Evolutionary conservation across 2,113 vertebrate species (phyloP).

Genomic region (Peucedramus taeniatus): DNA sequence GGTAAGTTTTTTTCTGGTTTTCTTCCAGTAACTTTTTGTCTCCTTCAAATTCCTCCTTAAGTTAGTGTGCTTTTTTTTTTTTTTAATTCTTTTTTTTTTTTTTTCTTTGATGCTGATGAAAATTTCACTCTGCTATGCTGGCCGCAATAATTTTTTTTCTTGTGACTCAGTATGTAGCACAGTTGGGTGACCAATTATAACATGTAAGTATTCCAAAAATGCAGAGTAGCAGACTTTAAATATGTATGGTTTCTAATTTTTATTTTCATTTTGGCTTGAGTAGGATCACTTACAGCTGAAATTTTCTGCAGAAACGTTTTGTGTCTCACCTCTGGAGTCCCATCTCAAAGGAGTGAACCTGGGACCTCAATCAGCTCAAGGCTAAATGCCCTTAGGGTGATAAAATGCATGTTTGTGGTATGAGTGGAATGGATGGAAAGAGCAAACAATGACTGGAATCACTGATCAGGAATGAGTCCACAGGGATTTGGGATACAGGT

Average conservation of each 20-base stretch:
- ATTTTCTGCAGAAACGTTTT: background rate
- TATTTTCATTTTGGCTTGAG: background rate
- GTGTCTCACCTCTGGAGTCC: background rate
- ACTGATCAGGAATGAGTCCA: background rate
- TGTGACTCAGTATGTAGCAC: background rate
- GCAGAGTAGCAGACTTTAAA: background rate
- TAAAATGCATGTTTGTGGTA: background rate
- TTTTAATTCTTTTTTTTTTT: too few relatives aligned
- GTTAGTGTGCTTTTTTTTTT: background rate
- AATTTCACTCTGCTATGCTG: background rate
- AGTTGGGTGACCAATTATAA: background rate
- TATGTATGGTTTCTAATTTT: background rate
- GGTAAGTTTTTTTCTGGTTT: background rate
- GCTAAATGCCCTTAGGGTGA: background rate
- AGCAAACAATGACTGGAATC: background rate
- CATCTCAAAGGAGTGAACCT: background rate
- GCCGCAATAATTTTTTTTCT: background rate
- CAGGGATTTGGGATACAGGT: background rate
- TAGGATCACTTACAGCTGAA: background rate
- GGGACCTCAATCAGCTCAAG: background rate
- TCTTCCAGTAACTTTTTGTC: background rate
- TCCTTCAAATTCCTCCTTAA: background rate
- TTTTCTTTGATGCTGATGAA: background rate
- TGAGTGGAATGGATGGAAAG: background rate
- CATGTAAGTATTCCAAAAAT: background rate